Conservation (phyloP, 2,113 vertebrate species). For the Machaerirhynchus nigripectus region DNA sequence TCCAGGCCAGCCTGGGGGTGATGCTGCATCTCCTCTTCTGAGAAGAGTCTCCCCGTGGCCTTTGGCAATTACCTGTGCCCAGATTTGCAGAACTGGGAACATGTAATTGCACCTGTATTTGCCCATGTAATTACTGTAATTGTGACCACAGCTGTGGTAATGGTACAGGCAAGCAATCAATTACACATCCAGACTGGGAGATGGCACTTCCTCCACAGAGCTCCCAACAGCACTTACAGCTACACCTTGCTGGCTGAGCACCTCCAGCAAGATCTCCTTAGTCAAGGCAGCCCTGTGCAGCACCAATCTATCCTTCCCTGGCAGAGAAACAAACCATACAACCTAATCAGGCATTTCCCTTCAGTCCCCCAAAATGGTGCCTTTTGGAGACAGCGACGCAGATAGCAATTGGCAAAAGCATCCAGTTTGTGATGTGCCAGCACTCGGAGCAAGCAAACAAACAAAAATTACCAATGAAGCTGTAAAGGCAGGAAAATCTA, state of each 20-base stretch:
- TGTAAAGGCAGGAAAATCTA: neutral
- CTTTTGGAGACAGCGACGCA: neutral
- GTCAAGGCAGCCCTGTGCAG: neutral
- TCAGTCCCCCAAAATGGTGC: neutral
- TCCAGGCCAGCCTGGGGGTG: neutral
- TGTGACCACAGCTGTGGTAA: neutral
- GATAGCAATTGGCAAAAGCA: neutral
- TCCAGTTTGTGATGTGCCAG: neutral
- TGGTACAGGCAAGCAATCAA: neutral
- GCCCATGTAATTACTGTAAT: neutral
- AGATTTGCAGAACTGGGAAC: neutral
- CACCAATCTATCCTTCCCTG: neutral
- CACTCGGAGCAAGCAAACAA: neutral
- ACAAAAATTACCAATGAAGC: constrained; percentile 6
- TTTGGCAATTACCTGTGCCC: neutral
- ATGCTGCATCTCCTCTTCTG: neutral
- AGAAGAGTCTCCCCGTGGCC: neutral
- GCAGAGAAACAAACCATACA: neutral
- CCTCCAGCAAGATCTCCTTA: neutral
- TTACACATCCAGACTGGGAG: neutral
- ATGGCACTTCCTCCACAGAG: neutral
- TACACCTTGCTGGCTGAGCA: neutral
- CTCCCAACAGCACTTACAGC: neutral
- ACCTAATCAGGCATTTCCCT: neutral
- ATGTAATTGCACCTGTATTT: neutral